Conservation (phyloP, 2,113 vertebrate species). For the Herpetotheres cachinnans region DNA sequence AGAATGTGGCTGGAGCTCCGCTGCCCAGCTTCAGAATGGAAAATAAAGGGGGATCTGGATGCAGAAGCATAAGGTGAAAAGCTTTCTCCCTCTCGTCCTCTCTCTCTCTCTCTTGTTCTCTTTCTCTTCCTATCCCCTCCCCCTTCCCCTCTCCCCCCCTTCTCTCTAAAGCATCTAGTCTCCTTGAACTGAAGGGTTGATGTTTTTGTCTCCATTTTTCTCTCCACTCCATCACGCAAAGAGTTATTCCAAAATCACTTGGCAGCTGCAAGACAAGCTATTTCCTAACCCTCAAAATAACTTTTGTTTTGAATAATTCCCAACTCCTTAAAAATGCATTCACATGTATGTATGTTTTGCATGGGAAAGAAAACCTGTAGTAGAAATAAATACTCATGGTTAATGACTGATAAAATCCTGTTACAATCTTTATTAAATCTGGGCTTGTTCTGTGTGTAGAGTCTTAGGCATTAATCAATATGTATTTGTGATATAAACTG, state of each 20-base stretch:
- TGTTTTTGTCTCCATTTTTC: constrained; percentile 61
- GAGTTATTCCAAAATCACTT: constrained; percentile 74
- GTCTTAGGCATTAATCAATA: not conserved
- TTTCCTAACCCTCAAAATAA: constrained; percentile 80
- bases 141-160: no score
- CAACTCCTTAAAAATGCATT: constrained; percentile 72
- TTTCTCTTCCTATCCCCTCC: not conserved
- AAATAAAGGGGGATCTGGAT: constrained; percentile 25
- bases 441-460: not conserved
- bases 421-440: not conserved
- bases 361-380: constrained; percentile 55
- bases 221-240: constrained; percentile 61
- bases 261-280: constrained; percentile 74
- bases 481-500: not conserved
- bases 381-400: not conserved
- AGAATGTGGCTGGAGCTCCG: not conserved
- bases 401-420: constrained; percentile 24
- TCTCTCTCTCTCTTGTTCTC: not conserved
- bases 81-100: not conserved
- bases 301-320: constrained; percentile 76
- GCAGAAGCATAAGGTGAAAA: constrained; percentile 20
- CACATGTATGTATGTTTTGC: constrained; percentile 51
- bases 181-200: constrained; percentile 50
- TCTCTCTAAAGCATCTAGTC: not conserved
- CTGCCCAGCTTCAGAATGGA: not conserved